Conservation (phyloP, 2,888 invertebrate species). For the Leucozona laternaria region DNA sequence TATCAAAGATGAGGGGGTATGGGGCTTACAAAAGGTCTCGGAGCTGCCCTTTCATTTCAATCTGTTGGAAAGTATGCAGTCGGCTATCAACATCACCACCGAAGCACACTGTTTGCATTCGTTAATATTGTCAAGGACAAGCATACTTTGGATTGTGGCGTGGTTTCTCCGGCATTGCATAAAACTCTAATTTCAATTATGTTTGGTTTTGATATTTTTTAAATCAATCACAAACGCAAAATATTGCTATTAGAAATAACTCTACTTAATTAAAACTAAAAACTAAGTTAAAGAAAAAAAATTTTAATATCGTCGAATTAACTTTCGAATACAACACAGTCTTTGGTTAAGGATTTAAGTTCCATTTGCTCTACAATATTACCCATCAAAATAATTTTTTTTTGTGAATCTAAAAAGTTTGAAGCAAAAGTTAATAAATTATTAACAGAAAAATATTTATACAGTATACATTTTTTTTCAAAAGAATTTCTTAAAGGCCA, state of each 20-base stretch:
- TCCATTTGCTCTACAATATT: background rate
- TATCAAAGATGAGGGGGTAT: slow-evolving; percentile 89
- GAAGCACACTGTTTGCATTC: slow-evolving; percentile 85
- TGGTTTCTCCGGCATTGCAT: slow-evolving; percentile 89
- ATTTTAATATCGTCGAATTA: too few relatives aligned
- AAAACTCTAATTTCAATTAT: slow-evolving; percentile 6
- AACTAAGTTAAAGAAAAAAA: slow-evolving; percentile 7
- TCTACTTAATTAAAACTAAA: background rate
- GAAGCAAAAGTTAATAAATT: slow-evolving; percentile 20
- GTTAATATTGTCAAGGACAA: slow-evolving; percentile 84
- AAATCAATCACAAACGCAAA: background rate
- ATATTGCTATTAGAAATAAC: background rate
- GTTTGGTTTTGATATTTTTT: background rate
- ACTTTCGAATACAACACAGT: slow-evolving; percentile 60
- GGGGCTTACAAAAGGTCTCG: slow-evolving; percentile 90
- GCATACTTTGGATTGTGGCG: slow-evolving; percentile 90
- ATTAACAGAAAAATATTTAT: slow-evolving; percentile 54
- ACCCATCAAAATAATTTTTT: background rate
- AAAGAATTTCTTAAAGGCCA: slow-evolving; percentile 63
- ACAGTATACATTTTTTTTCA: slow-evolving; percentile 46
- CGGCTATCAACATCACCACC: slow-evolving; percentile 91
- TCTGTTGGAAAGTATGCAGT: slow-evolving; percentile 90
- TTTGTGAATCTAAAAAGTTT: slow-evolving; percentile 16
- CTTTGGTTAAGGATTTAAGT: slow-evolving; percentile 64
- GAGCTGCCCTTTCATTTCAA: slow-evolving; percentile 92